Conservation (phyloP, 1,140 invertebrate genomes). For the Pseudomyrmex sp. region DNA sequence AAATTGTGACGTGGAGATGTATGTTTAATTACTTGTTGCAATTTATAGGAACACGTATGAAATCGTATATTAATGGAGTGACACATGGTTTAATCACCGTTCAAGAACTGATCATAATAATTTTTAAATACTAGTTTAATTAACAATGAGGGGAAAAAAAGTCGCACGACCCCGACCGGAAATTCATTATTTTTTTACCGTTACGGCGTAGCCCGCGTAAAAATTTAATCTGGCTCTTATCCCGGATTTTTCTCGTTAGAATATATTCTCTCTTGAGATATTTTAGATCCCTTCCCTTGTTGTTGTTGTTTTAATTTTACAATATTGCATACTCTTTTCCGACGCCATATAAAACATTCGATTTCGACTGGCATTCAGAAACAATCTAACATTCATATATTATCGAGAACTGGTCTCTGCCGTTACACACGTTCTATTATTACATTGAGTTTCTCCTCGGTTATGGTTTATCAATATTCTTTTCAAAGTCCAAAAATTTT, state of each 20-base stretch:
- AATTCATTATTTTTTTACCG: background rate
- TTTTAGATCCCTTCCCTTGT: too few species aligned
- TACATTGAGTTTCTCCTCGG: background rate
- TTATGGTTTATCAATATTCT: background rate
- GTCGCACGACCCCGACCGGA: too few species aligned
- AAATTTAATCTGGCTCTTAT: background rate
- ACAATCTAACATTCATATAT: too few species aligned
- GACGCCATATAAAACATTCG: too few species aligned
- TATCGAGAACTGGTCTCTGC: background rate
- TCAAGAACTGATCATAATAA: constrained; percentile 28
- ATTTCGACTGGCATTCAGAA: too few species aligned
- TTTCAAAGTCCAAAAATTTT: constrained; percentile 11
- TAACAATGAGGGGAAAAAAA: background rate
- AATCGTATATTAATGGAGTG: constrained; percentile 47
- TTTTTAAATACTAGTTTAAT: constrained; percentile 6
- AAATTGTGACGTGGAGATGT: constrained; percentile 39
- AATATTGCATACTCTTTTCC: too few species aligned
- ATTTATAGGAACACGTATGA: constrained; percentile 35
- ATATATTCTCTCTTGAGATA: background rate
- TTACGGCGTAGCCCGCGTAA: too few species aligned
- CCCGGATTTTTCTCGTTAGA: background rate
- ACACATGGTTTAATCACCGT: constrained; percentile 15
- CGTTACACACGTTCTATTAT: background rate
- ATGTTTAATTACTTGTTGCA: constrained; percentile 50
- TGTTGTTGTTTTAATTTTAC: too few species aligned